Conservation (phyloP, 2,797 vertebrate genomes). For the Sphenopsis melanotis region DNA sequence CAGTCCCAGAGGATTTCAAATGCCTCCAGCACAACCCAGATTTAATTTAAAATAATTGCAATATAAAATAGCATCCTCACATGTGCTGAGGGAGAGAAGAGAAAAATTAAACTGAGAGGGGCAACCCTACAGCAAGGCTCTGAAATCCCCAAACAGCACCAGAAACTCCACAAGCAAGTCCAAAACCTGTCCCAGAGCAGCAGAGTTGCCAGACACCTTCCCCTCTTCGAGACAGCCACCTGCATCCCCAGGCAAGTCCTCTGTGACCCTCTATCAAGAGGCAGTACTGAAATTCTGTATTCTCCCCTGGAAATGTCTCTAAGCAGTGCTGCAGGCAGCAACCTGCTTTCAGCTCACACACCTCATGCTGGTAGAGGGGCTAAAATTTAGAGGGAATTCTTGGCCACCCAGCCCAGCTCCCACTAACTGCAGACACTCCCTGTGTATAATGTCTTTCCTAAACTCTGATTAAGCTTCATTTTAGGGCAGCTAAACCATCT, state of each 20-base stretch:
- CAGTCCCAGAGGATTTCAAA: conserved; percentile 33
- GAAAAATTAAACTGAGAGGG: conserved; percentile 67
- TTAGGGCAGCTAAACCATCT: conserved; percentile 17
- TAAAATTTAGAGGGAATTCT: neutral
- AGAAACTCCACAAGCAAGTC: neutral
- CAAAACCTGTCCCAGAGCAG: neutral
- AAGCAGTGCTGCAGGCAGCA: neutral
- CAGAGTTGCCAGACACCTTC: neutral
- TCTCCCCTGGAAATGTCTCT: neutral
- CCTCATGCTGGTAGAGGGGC: neutral
- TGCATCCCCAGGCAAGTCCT: neutral
- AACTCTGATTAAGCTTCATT: neutral
- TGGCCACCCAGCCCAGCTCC: neutral
- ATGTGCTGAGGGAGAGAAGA: conserved; percentile 56
- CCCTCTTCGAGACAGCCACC: neutral
- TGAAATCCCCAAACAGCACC: conserved; percentile 52
- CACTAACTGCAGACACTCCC: neutral
- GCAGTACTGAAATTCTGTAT: neutral
- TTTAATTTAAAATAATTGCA: conserved; percentile 70
- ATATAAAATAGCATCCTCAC: conserved; percentile 48
- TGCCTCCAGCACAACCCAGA: conserved; percentile 56
- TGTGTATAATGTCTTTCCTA: neutral
- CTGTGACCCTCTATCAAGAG: neutral
- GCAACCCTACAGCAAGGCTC: conserved; percentile 35
- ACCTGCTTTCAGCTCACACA: neutral